phyloP scores from a whole-genome alignment of 1,140 invertebrate genomes.

The Musca domestica region DNA sequence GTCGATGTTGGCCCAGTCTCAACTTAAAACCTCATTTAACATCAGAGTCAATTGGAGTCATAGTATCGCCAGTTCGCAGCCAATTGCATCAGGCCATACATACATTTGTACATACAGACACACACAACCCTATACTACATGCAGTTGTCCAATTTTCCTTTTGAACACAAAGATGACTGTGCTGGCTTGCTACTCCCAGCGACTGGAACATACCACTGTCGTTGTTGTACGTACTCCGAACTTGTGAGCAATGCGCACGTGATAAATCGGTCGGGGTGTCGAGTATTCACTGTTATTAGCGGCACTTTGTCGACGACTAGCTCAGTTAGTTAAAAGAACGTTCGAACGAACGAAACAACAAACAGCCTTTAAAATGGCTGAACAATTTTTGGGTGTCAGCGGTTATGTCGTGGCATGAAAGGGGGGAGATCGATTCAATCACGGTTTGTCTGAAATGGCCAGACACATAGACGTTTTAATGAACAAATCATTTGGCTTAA shows the following conservation, averaged over 20 bases:
- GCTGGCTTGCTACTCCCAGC: neutral
- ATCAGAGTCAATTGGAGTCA: constrained; percentile 19
- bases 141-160: neutral
- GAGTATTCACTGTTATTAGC: no score
- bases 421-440: neutral
- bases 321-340: no score
- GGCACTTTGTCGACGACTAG: no score
- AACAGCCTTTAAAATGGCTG: neutral
- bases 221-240: neutral
- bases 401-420: neutral
- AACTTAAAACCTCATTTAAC: constrained; percentile 21
- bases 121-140: neutral
- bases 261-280: no score
- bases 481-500: constrained; percentile 12
- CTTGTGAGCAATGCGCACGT: no score
- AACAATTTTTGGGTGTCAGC: neutral
- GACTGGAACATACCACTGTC: neutral
- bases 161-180: neutral
- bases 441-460: neutral
- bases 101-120: neutral
- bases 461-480: constrained; percentile 17
- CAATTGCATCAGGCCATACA: neutral
- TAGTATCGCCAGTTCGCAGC: constrained; percentile 5
- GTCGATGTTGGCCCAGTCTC: neutral
- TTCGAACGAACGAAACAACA: no score